Base-by-base conservation (phyloP, 2,888 invertebrate genomes). In the Ochropacha duplaris region DNA sequence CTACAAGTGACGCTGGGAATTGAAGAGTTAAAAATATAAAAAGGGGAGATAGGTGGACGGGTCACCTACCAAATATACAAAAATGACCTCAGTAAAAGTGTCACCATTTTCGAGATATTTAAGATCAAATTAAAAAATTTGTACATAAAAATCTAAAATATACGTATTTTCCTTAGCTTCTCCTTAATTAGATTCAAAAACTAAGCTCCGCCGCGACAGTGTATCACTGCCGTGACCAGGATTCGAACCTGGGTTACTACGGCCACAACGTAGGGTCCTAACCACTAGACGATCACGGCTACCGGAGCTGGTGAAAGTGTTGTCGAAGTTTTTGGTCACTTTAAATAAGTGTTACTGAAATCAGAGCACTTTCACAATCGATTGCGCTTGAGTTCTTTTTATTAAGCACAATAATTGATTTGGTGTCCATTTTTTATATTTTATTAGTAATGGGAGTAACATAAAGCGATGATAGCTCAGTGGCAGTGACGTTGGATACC, bases 171-270 rank as follows among this genome's bases (percentile, higher is more conserved):
- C n/a, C n/a, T n/a, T n/a, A n/a, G n/a, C n/a, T n/a, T n/a, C n/a
- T n/a, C n/a, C n/a, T n/a, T n/a, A n/a, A n/a, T n/a, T n/a, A n/a
- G n/a, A n/a, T n/a, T n/a, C n/a, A n/a, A n/a, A n/a, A n/a, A n/a
- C n/a, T 54, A 52, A 11, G 54, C 74, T 69, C 76, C 74, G 60
- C 70, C 74, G 71, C 54, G 78, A 78, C 79, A 77, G 79, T 79
- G 75, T 55, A 56, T 54, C 78, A 78, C 78, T 80, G 79, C 79
- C 79, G 79, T 80, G 78, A 80, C 79, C 78, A 79, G 78, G 76
- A 94, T 94, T 94, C 92, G 94, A 94, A 93, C 94, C 94, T 94
- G 94, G 94, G 94, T 94, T 94, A 93, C 93, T 93, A 93, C 94
- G 94, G 94, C 94, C 94, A 94, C 94, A 94, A 94, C 93, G 93